A percentile compares a stretch with the other conserved stretches of the same genome.
Evolutionary conservation across 2,888 invertebrate species (phyloP).

Genomic region (Drosophila neonasuta): DNA sequence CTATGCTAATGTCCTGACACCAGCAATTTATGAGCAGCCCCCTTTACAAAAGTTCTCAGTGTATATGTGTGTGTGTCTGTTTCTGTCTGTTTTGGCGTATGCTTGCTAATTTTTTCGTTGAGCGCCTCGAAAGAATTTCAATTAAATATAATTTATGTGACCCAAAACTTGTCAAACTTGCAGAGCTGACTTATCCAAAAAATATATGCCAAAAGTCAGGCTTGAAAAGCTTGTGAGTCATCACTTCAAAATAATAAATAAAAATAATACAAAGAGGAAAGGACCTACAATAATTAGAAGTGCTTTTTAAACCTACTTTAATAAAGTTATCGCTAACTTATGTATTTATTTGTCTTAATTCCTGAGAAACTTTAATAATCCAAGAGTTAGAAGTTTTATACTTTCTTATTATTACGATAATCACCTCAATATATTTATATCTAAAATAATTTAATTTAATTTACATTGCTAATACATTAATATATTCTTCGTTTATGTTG

Average conservation of each 20-base stretch:
- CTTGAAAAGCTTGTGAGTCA: not conserved
- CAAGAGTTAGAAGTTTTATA: too few species aligned
- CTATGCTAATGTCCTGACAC: constrained; percentile 66
- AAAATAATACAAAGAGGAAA: too few species aligned
- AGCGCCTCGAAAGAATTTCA: constrained; percentile 73
- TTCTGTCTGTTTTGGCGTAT: constrained; percentile 58
- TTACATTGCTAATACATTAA: too few species aligned
- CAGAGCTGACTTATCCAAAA: not conserved
- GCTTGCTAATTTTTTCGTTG: constrained; percentile 55
- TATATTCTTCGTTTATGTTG: too few species aligned
- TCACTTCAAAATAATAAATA: not conserved
- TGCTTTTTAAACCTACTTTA: too few species aligned
- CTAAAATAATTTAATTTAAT: too few species aligned
- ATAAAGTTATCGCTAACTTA: too few species aligned
- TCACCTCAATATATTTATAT: too few species aligned
- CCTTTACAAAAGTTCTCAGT: constrained; percentile 50
- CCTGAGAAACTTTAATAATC: too few species aligned
- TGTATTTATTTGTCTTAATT: too few species aligned
- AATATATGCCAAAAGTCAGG: not conserved
- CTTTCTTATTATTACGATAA: too few species aligned
- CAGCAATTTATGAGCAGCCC: constrained; percentile 61
- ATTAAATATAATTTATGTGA: constrained; percentile 80
- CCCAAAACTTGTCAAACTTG: constrained; percentile 29
- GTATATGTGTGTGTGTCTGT: constrained; percentile 13
- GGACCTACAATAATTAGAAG: too few species aligned